Percentiles rank a stretch among this genome's conserved stretches.
phyloP scores from a whole-genome alignment of 2,113 vertebrate species.

The Rallus limicola region DNA sequence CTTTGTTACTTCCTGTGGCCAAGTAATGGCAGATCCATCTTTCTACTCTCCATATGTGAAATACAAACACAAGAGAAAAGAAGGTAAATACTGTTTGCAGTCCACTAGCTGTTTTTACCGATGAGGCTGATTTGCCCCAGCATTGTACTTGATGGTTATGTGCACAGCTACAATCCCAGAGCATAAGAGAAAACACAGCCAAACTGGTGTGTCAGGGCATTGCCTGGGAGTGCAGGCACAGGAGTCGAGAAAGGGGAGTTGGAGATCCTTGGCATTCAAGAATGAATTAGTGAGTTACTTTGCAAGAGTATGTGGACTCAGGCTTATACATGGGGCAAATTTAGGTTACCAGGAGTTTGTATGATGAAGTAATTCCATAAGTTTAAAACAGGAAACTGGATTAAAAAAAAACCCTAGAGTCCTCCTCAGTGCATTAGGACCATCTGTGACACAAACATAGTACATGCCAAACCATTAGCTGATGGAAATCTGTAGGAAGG shows the following conservation, averaged over 20 bases:
- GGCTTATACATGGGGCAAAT: not conserved
- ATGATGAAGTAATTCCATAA: not conserved
- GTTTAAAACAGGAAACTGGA: not conserved
- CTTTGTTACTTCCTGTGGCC: not conserved
- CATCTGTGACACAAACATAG: not conserved
- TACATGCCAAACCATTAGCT: not conserved
- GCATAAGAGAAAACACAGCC: not conserved
- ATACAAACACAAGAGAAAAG: not conserved
- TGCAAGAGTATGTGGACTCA: not conserved
- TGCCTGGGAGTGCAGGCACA: not conserved
- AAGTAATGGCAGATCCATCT: not conserved
- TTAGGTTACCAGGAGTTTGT: not conserved
- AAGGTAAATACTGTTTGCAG: not conserved
- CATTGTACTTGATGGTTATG: not conserved
- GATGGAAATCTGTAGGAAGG: not conserved
- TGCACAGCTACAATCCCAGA: not conserved
- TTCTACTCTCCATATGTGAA: not conserved
- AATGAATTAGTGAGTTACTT: not conserved
- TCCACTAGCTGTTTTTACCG: not conserved
- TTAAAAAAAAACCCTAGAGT: not conserved
- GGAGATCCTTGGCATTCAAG: not conserved
- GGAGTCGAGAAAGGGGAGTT: not conserved
- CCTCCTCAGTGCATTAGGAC: not conserved
- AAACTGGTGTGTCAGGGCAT: not conserved
- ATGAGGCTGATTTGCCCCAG: not conserved